phyloP scores from a whole-genome alignment of 2,113 vertebrate species.

The Podilymbus podiceps region DNA sequence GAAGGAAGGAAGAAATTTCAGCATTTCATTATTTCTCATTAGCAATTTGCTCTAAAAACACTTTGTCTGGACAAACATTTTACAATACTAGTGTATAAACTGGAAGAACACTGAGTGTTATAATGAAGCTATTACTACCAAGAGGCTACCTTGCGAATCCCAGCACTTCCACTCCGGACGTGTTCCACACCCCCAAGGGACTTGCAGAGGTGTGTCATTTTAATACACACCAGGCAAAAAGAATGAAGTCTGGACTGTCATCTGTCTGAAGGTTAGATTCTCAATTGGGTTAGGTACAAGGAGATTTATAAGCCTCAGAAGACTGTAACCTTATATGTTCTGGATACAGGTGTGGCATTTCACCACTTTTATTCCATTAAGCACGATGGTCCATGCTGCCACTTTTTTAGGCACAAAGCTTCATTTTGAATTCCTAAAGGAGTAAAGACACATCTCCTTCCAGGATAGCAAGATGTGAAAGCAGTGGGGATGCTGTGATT shows the following conservation, averaged over 20 bases:
- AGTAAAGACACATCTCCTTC: background rate
- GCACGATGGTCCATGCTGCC: fast-evolving
- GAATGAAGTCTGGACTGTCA: background rate
- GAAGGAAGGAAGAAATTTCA: conserved; percentile 47
- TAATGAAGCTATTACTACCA: background rate
- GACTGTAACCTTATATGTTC: background rate
- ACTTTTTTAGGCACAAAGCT: background rate
- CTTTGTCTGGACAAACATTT: conserved; percentile 8
- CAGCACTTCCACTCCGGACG: background rate
- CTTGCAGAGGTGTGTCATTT: background rate
- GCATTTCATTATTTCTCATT: conserved; percentile 33
- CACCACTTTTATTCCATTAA: background rate
- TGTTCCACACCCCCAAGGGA: background rate
- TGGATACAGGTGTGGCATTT: background rate
- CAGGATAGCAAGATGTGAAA: background rate
- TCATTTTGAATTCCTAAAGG: background rate
- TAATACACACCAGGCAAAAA: background rate
- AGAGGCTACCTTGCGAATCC: background rate
- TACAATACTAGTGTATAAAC: background rate
- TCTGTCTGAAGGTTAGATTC: background rate
- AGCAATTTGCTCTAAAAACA: conserved; percentile 4
- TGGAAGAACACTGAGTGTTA: background rate
- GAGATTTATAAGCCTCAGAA: background rate
- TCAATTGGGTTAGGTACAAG: background rate
- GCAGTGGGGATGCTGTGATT: background rate